Percentiles rank a stretch among this genome's conserved stretches.
These are phyloP conservation scores for Cephus spinipes DNA, from an alignment of 2,888 invertebrate species.

Conservation along the genomic window DNA sequence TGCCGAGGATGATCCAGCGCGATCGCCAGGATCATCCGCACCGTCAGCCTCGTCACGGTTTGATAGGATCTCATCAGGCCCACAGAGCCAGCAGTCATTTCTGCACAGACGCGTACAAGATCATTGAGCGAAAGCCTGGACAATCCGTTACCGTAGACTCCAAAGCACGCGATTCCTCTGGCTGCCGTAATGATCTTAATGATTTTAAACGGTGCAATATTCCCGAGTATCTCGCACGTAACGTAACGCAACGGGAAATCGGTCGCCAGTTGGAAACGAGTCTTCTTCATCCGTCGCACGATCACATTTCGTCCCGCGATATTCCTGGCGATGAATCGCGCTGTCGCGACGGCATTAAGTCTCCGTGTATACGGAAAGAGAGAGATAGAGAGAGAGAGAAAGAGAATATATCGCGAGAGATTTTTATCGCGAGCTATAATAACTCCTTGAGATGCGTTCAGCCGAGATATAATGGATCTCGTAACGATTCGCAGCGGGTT, in stretches of 20 bases:
- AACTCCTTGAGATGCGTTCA: neutral
- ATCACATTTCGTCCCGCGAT: neutral
- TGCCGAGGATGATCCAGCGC: neutral
- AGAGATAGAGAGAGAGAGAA: too few species aligned
- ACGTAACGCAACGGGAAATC: neutral
- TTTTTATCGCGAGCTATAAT: neutral
- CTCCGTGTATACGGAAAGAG: neutral
- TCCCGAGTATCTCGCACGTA: constrained; percentile 6
- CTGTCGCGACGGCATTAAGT: neutral
- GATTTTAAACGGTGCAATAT: constrained; percentile 27
- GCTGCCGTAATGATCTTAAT: constrained; percentile 28
- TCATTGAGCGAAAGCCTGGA: neutral
- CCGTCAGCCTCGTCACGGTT: neutral
- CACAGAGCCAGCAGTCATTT: neutral
- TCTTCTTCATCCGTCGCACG: neutral
- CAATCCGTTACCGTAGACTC: neutral
- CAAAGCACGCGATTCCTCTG: neutral
- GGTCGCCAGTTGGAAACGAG: neutral
- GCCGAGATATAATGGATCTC: neutral
- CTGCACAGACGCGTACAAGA: neutral
- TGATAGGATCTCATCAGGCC: neutral
- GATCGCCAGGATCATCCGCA: neutral
- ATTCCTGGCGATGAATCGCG: neutral
- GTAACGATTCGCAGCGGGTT: neutral
- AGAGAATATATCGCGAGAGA: neutral